phyloP scores from a whole-genome alignment of 2,888 invertebrate genomes.

The Drosophila incognita region DNA sequence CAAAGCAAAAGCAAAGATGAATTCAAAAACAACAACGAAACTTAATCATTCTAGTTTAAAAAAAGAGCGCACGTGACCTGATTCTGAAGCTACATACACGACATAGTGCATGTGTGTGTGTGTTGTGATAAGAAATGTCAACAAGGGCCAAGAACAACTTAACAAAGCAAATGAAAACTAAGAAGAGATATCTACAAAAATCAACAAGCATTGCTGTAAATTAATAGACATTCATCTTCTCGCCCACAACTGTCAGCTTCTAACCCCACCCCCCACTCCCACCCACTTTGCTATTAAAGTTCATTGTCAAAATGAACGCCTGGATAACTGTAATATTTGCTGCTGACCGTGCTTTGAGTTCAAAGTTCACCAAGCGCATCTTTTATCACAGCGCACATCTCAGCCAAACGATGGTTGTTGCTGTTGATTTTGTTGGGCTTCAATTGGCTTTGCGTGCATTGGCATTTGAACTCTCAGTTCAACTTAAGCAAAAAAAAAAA shows the following conservation, averaged over 20 bases:
- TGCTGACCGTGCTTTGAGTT: slow-evolving; percentile 53
- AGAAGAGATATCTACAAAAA: slow-evolving; percentile 5
- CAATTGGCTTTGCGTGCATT: slow-evolving; percentile 66
- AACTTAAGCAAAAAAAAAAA: not conserved
- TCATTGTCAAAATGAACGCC: slow-evolving; percentile 50
- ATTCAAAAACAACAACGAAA: slow-evolving; percentile 19
- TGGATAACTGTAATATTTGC: slow-evolving; percentile 52
- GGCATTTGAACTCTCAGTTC: slow-evolving; percentile 66
- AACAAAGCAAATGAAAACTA: slow-evolving; percentile 10
- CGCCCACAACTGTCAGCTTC: not conserved
- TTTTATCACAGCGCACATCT: slow-evolving; percentile 68
- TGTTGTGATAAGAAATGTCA: slow-evolving; percentile 57
- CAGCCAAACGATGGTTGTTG: slow-evolving; percentile 25
- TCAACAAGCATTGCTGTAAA: slow-evolving; percentile 12
- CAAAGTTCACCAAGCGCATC: slow-evolving; percentile 67
- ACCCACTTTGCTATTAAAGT: slow-evolving; percentile 34
- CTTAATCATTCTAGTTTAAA: slow-evolving; percentile 57
- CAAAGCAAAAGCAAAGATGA: not conserved
- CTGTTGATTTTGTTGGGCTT: slow-evolving; percentile 22
- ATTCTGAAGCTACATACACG: slow-evolving; percentile 40
- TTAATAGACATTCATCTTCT: slow-evolving; percentile 8
- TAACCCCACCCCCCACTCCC: not conserved
- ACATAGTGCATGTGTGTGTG: slow-evolving; percentile 2
- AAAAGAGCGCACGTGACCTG: slow-evolving; percentile 69
- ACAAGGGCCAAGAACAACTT: not conserved